These are phyloP conservation scores for Trinectes maculatus DNA, from an alignment of 2,113 vertebrate genomes.

Conservation along the genomic window DNA sequence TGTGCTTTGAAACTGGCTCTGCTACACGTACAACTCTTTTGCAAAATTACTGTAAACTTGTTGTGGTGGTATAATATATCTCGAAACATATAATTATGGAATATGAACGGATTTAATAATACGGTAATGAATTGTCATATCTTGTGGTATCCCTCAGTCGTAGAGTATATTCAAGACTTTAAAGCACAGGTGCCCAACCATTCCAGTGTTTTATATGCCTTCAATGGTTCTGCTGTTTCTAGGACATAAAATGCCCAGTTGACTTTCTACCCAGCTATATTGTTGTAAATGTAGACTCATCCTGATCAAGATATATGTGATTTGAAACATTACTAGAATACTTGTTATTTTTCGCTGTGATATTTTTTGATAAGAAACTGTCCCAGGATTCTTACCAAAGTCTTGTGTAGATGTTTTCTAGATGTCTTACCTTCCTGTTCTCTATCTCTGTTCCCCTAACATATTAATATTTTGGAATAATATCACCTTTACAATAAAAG, in stretches of 20 bases:
- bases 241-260: constrained; percentile 68
- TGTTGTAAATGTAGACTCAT: constrained; percentile 76
- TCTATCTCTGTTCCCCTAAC: constrained; percentile 72
- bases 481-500: constrained; percentile 93
- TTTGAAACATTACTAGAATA: constrained; percentile 71
- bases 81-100: constrained; percentile 70
- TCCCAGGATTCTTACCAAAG: constrained; percentile 90
- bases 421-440: constrained; percentile 76
- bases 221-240: constrained; percentile 72
- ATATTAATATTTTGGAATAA: constrained; percentile 91
- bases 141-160: constrained; percentile 74
- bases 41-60: constrained; percentile 84
- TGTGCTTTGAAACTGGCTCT: constrained; percentile 73
- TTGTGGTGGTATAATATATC: constrained; percentile 79
- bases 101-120: constrained; percentile 68
- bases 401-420: constrained; percentile 91
- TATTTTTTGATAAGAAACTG: constrained; percentile 83
- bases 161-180: constrained; percentile 76
- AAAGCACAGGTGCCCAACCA: constrained; percentile 85
- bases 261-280: constrained; percentile 74
- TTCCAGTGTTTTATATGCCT: constrained; percentile 85
- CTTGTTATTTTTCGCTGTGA: constrained; percentile 76
- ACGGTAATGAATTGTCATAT: constrained; percentile 73
- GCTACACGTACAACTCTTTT: constrained; percentile 71
- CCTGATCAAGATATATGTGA: constrained; percentile 68